Conservation (phyloP, 2,797 vertebrate genomes). For the Sardinella longiceps region DNA sequence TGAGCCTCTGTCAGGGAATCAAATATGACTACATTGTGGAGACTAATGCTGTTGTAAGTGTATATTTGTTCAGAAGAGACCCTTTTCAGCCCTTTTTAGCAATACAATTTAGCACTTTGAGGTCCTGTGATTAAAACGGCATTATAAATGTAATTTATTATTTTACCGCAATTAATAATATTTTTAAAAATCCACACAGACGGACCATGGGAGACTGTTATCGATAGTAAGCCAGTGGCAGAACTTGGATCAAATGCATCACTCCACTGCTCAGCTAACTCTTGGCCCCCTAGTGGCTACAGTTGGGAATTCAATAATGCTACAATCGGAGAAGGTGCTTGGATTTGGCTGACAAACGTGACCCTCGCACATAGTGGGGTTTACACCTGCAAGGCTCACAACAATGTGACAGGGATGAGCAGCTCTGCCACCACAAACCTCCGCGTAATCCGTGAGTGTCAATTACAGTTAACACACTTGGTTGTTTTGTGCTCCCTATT, state of each 20-base stretch:
- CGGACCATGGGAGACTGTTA: conserved; percentile 45
- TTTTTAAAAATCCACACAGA: conserved; percentile 37
- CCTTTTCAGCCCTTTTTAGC: too few species aligned
- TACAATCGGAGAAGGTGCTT: conserved; percentile 45
- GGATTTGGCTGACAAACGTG: conserved; percentile 22
- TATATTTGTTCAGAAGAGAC: background rate
- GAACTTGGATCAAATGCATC: conserved; percentile 35
- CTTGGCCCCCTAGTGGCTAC: conserved; percentile 61
- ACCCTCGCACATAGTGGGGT: conserved; percentile 36
- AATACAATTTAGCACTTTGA: too few species aligned
- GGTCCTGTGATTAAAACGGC: too few species aligned
- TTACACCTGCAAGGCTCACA: conserved; percentile 54
- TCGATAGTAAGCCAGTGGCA: conserved; percentile 53
- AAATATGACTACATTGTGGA: background rate
- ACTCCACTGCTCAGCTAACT: conserved; percentile 62
- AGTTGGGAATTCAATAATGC: conserved; percentile 66
- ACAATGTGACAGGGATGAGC: conserved; percentile 58
- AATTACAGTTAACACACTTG: background rate
- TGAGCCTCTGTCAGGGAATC: background rate
- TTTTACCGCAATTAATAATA: too few species aligned
- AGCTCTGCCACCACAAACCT: conserved; percentile 28
- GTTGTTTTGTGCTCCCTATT: background rate
- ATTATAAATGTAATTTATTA: too few species aligned
- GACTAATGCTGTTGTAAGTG: background rate
- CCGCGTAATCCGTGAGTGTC: background rate